A percentile compares a stretch with the other conserved stretches of the same genome.
phyloP scores from a whole-genome alignment of 1,140 invertebrate species.

The Drosophila asahinai region DNA sequence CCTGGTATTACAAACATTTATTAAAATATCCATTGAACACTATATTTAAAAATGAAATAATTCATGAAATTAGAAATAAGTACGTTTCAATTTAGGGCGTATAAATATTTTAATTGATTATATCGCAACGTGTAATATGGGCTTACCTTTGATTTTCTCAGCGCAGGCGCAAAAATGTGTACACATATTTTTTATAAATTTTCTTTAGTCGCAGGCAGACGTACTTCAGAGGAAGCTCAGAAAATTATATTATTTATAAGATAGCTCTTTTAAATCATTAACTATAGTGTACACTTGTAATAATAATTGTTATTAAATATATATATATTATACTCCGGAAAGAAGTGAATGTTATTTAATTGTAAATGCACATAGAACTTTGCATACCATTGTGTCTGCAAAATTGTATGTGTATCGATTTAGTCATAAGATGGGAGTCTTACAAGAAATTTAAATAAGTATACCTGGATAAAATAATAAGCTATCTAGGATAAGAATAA shows the following conservation, averaged over 20 bases:
- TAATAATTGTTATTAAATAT: slow-evolving; percentile 20
- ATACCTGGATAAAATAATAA: not conserved
- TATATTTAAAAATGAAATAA: too few relatives aligned
- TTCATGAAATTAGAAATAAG: too few relatives aligned
- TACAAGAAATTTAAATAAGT: slow-evolving; percentile 4
- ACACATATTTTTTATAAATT: slow-evolving; percentile 19
- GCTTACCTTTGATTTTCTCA: not conserved
- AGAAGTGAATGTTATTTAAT: slow-evolving; percentile 45
- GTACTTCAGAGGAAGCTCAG: slow-evolving; percentile 8
- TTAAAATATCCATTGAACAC: too few relatives aligned
- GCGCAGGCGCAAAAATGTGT: slow-evolving; percentile 31
- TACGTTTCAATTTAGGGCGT: not conserved
- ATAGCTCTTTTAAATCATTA: not conserved
- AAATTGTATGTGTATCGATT: slow-evolving; percentile 40
- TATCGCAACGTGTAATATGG: slow-evolving; percentile 3
- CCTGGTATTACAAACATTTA: too few relatives aligned
- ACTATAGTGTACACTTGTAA: slow-evolving; percentile 19
- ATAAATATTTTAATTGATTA: not conserved
- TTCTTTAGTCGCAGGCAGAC: slow-evolving; percentile 24
- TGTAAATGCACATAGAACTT: slow-evolving; percentile 35
- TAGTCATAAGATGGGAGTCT: slow-evolving; percentile 4
- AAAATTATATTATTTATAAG: slow-evolving; percentile 16
- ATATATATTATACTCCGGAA: slow-evolving; percentile 3
- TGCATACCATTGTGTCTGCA: slow-evolving; percentile 29
- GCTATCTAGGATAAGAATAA: not conserved